phyloP scores from a whole-genome alignment of 2,888 invertebrate genomes.

The Hemaris fuciformis region DNA sequence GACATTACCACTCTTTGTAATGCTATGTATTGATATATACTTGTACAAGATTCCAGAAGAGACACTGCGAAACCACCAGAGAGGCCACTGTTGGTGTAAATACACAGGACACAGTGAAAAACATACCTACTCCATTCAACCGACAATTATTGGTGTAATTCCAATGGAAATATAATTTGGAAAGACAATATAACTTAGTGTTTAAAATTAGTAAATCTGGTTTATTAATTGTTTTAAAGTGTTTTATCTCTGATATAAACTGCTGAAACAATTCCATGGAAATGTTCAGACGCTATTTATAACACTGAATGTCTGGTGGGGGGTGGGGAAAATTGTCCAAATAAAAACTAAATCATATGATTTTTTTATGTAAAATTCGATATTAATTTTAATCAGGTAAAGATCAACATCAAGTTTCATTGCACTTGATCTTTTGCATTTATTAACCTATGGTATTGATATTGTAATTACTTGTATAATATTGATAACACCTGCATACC shows the following conservation, averaged over 20 bases:
- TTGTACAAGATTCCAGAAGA: slow-evolving; percentile 75
- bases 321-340: slow-evolving; percentile 57
- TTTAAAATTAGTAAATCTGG: slow-evolving; percentile 79
- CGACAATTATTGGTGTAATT: slow-evolving; percentile 55
- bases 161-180: slow-evolving; percentile 71
- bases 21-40: slow-evolving; percentile 76
- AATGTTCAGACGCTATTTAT: slow-evolving; percentile 62
- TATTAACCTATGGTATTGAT: slow-evolving; percentile 82
- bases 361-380: slow-evolving; percentile 65
- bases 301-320: slow-evolving; percentile 55
- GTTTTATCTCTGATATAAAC: slow-evolving; percentile 75
- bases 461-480: slow-evolving; percentile 82
- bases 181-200: slow-evolving; percentile 82
- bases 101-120: slow-evolving; percentile 61
- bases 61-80: slow-evolving; percentile 57
- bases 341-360: slow-evolving; percentile 48
- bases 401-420: slow-evolving; percentile 68
- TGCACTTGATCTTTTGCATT: slow-evolving; percentile 83
- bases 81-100: slow-evolving; percentile 60
- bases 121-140: slow-evolving; percentile 54
- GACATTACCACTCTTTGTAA: slow-evolving; percentile 68
- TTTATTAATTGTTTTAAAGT: slow-evolving; percentile 80
- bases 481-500: slow-evolving; percentile 78
- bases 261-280: slow-evolving; percentile 62
- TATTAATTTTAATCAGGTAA: slow-evolving; percentile 57